Evolutionary conservation across 1,140 invertebrate genomes (phyloP), one percentile per base, ranked within the genome.

Genomic region (Trichonephila clavipes): DNA sequence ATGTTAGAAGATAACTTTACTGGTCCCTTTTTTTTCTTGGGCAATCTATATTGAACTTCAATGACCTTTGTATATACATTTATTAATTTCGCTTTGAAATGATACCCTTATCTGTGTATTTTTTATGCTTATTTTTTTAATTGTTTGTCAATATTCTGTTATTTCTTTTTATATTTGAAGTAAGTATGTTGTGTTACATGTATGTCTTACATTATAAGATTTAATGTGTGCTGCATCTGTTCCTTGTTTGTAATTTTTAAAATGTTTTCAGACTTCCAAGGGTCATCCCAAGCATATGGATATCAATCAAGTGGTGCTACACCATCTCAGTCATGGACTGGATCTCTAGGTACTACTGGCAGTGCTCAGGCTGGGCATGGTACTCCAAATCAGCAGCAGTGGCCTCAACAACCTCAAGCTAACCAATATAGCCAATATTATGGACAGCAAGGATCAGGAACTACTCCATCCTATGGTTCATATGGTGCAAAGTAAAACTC

Each of bases 361-460:
- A 59, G 5, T 16, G 34, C 16, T 44, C 58, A 59, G 2, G 18
- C 10, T 6, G 18, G 18, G 1, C 62, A 58, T 77, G 44, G 21
- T 14, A 40, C 24, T 61, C 21, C 88, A 14, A 34, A 92, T 18
- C n/a, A 24, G 10, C 90, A 92, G 64, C 90, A 92, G 64, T 92
- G 90, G 89, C 91, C 69, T 18, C 89, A 82, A 19, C 91, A 87
- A 64, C 21, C 90, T 64, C 90, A 91, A 51, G 16, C 61, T 40
- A 51, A 34, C 19, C 91, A 87, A 2, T 87, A 92, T 62, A 92
- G 44, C 72, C 91, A 87, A 59, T 92, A 92, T 61, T 92, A 92
- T 86, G 83, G 83, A 87, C 91, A 92, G 51, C 83, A 28, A 69
- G 19, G 34, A 58, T 16, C 77, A 8, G 58, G 24, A 24, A 19